Evolutionary conservation across 92 coral and sea anemone species (phyloP), one percentile per base, ranked within the genome.

Genomic region (Zoanthus sociatus): DNA sequence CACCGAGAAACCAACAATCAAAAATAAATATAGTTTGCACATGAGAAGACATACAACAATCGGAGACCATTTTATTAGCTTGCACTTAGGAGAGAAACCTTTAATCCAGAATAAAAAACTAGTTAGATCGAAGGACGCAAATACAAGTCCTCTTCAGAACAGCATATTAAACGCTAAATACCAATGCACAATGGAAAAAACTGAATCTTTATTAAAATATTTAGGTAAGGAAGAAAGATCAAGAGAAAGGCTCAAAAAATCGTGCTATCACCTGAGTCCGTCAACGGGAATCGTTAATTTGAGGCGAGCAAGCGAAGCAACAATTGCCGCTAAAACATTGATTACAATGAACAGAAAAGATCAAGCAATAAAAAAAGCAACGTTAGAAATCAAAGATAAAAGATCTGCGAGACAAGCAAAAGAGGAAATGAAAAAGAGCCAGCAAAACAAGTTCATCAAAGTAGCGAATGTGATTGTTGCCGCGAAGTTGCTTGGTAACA

Each of bases 221-320:
- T 1, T 15, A 6, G 71, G 1, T 0, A 33, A 78, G 70, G 73
- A 66, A 16, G n/a, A 32, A 48, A 66, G 45, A 14, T 9, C 14
- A 45, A 9, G 5, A 17, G 13, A 30, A 18, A 45, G 5, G 5
- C 16, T 3, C 17, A 66, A 13, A 14, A 58, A 16, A 17, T 46
- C 85, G 12, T 63, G 63, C n/a, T 63, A 32, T 58, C 64, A 66
- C n/a, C 78, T 81, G 46, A 86, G 92, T 67, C 90, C 90, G 7
- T 90, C 92, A 11, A 58, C 75, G 30, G 89, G 89, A 51, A 79
- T 86, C 46, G 92, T 83, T 2, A 86, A 60, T 66, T 76, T 86
- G 48, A 69, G 77, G n/a, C 87, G 86, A 48, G 74, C 53, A 7
- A 85, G 78, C 17, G 33, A 46, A 21, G 90, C 90, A 7, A 83